phyloP scores from a whole-genome alignment of 2,888 invertebrate genomes.

The Drosophila subquinaria region DNA sequence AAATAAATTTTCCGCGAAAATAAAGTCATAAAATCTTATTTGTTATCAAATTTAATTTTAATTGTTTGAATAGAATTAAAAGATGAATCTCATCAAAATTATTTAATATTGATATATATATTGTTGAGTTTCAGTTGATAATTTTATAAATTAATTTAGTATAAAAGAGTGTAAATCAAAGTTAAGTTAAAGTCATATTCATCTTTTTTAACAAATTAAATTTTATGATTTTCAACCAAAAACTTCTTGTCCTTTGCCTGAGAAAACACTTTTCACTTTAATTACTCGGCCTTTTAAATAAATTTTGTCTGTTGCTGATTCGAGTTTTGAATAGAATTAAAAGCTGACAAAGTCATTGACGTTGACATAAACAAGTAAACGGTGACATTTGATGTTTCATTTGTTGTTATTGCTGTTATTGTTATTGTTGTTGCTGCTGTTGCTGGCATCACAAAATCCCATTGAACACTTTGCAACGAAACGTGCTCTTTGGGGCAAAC shows the following conservation, averaged over 20 bases:
- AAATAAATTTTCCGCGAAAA: no score
- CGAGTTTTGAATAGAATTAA: slow-evolving; percentile 39
- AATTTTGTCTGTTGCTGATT: slow-evolving; percentile 21
- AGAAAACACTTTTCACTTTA: slow-evolving; percentile 16
- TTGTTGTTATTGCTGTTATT: slow-evolving; percentile 16
- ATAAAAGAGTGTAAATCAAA: not conserved
- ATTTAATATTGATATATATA: no score
- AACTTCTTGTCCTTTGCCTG: not conserved
- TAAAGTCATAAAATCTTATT: no score
- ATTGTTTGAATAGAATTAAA: no score
- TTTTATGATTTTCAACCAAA: not conserved
- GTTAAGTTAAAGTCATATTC: not conserved
- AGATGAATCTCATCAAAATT: no score
- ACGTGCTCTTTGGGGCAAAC: slow-evolving; percentile 53
- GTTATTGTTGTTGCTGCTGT: not conserved
- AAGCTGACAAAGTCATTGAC: slow-evolving; percentile 58
- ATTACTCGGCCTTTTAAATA: slow-evolving; percentile 29
- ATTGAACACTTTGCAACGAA: slow-evolving; percentile 57
- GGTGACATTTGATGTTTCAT: slow-evolving; percentile 34
- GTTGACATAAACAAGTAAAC: slow-evolving; percentile 54
- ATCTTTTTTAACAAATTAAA: not conserved
- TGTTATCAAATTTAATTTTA: no score
- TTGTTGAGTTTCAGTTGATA: no score
- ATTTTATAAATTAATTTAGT: not conserved
- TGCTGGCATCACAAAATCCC: slow-evolving; percentile 45